Evolutionary conservation across 2,797 vertebrate species (phyloP).

Genomic region (Choloepus didactylus): DNA sequence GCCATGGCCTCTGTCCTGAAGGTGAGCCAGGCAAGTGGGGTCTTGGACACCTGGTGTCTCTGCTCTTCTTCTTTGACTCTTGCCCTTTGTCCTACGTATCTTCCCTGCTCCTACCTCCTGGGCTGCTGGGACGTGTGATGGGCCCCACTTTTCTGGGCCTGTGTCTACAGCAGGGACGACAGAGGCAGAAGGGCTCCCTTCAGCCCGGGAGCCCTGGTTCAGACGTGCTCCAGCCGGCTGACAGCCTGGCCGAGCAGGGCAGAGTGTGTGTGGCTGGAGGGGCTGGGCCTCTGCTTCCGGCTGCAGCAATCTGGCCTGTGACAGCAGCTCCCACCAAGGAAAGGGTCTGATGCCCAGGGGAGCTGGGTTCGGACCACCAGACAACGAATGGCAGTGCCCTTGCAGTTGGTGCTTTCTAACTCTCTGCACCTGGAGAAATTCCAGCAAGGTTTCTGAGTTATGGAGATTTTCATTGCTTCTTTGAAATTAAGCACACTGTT

Average conservation of each 20-base stretch:
- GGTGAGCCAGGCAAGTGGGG: background rate
- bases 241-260: background rate
- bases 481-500: constrained; percentile 31
- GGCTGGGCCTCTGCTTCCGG: background rate
- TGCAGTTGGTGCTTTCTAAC: background rate
- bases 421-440: background rate
- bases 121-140: background rate
- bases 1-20: background rate
- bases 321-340: background rate
- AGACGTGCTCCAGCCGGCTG: background rate
- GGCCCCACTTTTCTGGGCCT: background rate
- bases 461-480: background rate
- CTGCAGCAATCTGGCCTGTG: background rate
- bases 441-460: background rate
- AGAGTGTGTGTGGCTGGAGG: no score
- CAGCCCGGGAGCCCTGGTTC: background rate
- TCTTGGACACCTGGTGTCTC: background rate
- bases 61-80: background rate
- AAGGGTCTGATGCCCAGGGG: background rate
- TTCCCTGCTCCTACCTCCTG: background rate
- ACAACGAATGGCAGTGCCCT: background rate
- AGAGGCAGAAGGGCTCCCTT: background rate
- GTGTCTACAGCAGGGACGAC: constrained; percentile 11
- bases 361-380: background rate
- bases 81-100: background rate